These are phyloP conservation scores for Tipula helvola DNA, from an alignment of 2,888 invertebrate species.

Conservation along the genomic window DNA sequence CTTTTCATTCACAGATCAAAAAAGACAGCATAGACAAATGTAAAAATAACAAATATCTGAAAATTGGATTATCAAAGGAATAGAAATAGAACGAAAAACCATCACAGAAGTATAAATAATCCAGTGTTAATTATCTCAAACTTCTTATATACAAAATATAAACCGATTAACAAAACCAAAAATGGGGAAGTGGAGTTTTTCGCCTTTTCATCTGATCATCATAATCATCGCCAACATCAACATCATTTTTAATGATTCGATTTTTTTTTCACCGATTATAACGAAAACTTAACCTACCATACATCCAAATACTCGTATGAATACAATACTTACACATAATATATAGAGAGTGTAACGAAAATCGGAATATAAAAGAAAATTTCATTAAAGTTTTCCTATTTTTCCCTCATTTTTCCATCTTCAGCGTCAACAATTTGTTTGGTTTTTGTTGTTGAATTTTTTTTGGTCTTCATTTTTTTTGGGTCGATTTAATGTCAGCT, in stretches of 20 bases:
- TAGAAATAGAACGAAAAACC: not conserved
- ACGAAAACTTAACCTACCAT: not conserved
- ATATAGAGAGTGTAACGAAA: not conserved
- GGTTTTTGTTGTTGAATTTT: not conserved
- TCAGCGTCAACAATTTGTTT: not conserved
- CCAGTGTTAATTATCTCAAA: slow-evolving; percentile 4
- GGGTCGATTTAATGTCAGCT: not conserved
- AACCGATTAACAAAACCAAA: not conserved
- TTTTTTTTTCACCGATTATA: not conserved
- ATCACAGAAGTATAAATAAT: not conserved
- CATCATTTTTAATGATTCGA: not conserved
- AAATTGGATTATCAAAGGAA: not conserved
- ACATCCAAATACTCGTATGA: not conserved
- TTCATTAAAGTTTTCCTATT: not conserved
- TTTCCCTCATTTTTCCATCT: not conserved
- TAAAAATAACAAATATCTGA: not conserved
- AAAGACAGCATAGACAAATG: not conserved
- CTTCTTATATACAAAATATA: not conserved
- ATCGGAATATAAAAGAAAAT: not conserved
- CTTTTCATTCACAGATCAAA: not conserved
- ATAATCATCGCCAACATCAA: not conserved
- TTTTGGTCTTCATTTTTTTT: not conserved
- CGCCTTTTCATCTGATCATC: not conserved
- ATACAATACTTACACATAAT: not conserved
- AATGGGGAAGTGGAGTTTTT: not conserved